Evolutionary conservation across 2,113 vertebrate species (phyloP), one percentile per base, ranked within the genome.

Genomic region (Caranx melampygus): DNA sequence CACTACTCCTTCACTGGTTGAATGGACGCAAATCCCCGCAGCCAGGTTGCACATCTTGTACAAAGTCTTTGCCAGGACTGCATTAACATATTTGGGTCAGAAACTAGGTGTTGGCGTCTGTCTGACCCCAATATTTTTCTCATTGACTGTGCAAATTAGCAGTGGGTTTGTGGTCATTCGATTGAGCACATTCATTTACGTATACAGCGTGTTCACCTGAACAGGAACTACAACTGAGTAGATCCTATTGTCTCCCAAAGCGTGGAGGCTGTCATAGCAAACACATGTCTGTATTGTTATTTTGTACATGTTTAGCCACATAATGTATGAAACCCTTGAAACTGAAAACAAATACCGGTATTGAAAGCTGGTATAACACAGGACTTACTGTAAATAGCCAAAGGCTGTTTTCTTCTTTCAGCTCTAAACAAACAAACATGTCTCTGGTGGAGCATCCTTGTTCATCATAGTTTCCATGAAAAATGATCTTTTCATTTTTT

Each of bases 341-440:
- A 51, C 49, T 26, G 20, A 49, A 49, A 49, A 49, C 5, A 18
- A 49, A 5, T 7, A 49, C 18, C 18, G 5, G 5, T 18, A 52
- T 52, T 9, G 51, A 52, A 21, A n/a, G 20, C 18, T 51, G 13
- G 6, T 51, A 18, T 13, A 11, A n/a, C 8, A n/a, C 51, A 55
- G 4, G 26, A 31, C 14, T 45, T 62, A 45, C 21, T 62, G 58
- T 35, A 62, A 54, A 55, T 61, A 34, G 5, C 37, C 20, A 7
- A 15, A 57, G 21, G 45, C n/a, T 8, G 6, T 63, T 51, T 21
- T 47, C 11, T 58, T 61, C 10, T 34, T 21, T 20, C 18, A 65
- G 37, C 10, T 21, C 13, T 21, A 59, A 49, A 78, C 18, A 81
- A 66, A 69, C 35, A 45, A 75, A 52, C 1, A 61, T 59, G 21